Evolutionary conservation across 2,797 vertebrate genomes (phyloP), one percentile per base, ranked within the genome.

Genomic region (Hoplostethus mediterraneus): DNA sequence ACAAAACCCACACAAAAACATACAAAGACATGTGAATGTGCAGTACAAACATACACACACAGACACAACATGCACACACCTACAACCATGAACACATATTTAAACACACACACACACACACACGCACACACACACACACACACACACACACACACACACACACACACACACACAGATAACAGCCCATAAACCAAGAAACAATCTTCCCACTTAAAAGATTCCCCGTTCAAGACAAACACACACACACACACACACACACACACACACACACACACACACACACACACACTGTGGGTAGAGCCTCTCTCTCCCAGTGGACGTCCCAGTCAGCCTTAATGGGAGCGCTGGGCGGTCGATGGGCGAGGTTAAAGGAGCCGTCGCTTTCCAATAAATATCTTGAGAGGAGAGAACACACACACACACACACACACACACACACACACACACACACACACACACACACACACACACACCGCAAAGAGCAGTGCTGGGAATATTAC

Each of bases 341-440:
- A 93, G 80, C 63, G 71, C 44, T 75, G 77, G 65, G 77, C 82
- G 90, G 93, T 95, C 94, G 93, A 95, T 94, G 92, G 74, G 75
- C 64, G 81, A 84, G 84, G 86, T 90, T 93, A 92, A 94, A 94
- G 91, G 91, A 94, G 91, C 85, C 89, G 84, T 89, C 80, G 86
- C 66, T 89, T 89, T 88, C 87, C 86, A 88, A 91, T 93, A 94
- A 95, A 94, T 81, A 94, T 91, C 93, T 89, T 89, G 80, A 48
- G 90, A 81, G 82, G 1, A 59, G 31, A 51, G 10, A 44, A 60
- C 69, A 70, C 62, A 79, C 59, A 61, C 67, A 45, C 49, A 21
- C 21, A 21, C 21, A 21, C 21, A 21, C 21, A 21, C 21, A 21
- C 21, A 21, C 21, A 21, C 21, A 21, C 21, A 21, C 21, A 21